Conservation (phyloP, 1,140 invertebrate genomes). For the Neodiprion fabricii region DNA sequence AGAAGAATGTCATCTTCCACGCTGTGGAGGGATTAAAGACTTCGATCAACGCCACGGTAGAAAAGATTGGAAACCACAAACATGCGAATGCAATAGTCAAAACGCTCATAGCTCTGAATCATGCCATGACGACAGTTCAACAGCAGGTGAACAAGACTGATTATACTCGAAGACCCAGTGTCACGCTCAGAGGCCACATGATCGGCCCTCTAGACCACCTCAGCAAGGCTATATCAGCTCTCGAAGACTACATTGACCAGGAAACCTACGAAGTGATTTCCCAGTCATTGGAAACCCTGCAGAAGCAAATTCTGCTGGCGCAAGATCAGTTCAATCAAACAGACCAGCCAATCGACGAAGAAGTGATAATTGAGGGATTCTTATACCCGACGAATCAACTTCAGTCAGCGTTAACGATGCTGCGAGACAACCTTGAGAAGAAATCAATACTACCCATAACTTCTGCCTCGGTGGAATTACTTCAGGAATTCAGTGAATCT, state of each 20-base stretch:
- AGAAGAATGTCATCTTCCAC: constrained; percentile 43
- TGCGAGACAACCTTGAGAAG: constrained; percentile 31
- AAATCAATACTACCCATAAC: constrained; percentile 5
- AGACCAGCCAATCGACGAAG: constrained; percentile 46
- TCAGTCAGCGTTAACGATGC: constrained; percentile 37
- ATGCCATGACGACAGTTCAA: constrained; percentile 34
- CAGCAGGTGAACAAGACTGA: constrained; percentile 43
- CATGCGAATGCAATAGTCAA: constrained; percentile 19
- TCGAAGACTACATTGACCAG: constrained; percentile 40
- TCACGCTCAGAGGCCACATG: constrained; percentile 36
- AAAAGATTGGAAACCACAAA: constrained; percentile 22
- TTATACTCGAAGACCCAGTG: constrained; percentile 35
- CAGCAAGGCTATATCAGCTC: constrained; percentile 28
- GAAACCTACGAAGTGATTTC: constrained; percentile 34
- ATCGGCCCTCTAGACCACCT: constrained; percentile 40
- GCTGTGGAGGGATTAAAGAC: constrained; percentile 38
- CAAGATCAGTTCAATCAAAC: constrained; percentile 40
- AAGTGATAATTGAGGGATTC: constrained; percentile 53
- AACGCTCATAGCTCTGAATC: constrained; percentile 27
- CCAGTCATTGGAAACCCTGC: constrained; percentile 46
- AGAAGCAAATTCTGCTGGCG: constrained; percentile 46
- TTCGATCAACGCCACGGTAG: constrained; percentile 21
- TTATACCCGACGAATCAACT: constrained; percentile 51
- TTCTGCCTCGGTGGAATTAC: constrained; percentile 22
- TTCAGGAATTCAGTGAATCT: constrained; percentile 37